Conservation (phyloP, 2,888 invertebrate species). For the Tetropium fuscum region DNA sequence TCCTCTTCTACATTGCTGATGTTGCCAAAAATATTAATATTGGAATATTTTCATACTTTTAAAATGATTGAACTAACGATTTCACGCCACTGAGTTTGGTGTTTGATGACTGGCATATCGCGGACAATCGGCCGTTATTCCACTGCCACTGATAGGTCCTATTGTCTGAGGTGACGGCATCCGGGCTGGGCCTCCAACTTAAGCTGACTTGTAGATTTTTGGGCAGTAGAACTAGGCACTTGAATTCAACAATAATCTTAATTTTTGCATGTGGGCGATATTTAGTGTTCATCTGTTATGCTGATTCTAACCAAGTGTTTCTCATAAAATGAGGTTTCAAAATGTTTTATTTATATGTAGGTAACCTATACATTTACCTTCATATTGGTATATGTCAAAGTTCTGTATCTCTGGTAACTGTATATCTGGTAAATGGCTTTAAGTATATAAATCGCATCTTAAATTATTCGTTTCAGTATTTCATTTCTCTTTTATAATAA, state of each 20-base stretch:
- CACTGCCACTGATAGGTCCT: constrained; percentile 28
- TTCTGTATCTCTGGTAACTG: too few relatives aligned
- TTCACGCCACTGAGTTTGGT: constrained; percentile 31
- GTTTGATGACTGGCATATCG: constrained; percentile 28
- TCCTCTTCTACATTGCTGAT: too few relatives aligned
- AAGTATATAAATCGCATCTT: too few relatives aligned
- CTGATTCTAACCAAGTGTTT: not conserved
- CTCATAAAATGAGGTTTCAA: not conserved
- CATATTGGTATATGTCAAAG: too few relatives aligned
- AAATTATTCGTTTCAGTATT: too few relatives aligned
- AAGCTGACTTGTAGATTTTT: constrained; percentile 24
- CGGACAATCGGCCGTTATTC: constrained; percentile 26
- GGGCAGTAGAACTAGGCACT: constrained; percentile 23
- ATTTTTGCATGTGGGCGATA: constrained; percentile 26
- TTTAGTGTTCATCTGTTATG: not conserved
- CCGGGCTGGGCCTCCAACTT: constrained; percentile 24
- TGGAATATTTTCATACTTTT: too few relatives aligned
- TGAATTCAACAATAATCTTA: constrained; percentile 17
- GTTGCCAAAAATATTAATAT: too few relatives aligned
- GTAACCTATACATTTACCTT: too few relatives aligned
- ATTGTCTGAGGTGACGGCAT: constrained; percentile 25
- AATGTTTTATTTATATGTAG: not conserved
- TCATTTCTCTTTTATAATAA: too few relatives aligned
- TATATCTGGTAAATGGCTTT: too few relatives aligned
- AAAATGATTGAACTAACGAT: too few relatives aligned